Base-by-base conservation (phyloP, 1,140 invertebrate species). In the Nylanderia fulva region DNA sequence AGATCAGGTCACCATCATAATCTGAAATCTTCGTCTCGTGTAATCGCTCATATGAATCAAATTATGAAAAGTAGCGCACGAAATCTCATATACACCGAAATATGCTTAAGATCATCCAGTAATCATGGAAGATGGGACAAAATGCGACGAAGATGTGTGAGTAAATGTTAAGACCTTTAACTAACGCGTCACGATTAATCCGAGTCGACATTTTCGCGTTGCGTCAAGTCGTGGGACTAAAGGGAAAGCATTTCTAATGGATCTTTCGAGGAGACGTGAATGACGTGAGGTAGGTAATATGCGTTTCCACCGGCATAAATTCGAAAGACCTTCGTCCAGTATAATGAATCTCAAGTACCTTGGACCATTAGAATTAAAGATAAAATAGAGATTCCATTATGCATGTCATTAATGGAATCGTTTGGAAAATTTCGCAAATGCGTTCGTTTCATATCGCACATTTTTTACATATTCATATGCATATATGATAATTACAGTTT, bases 171-270 rank as follows among this genome's bases (percentile, higher is more conserved):
- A 60, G 71, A 76, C 24, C 76, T 71, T 88, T 88, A n/a, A 18
- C 18, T 56, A 39, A n/a, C 18, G 18, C 18, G 54, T 75, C 36
- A 85, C 21, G 15, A 18, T n/a, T 88, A 63, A 71, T 61, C 63
- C 58, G 6, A 36, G 29, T 15, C 45, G 86, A 64, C 76, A 60
- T 88, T 88, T 56, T 83, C 71, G 69, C 76, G 75, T 88, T 88
- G 83, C 87, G 87, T 83, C 63, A 85, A 88, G 84, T 88, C 75
- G 13, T 11, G 21, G 71, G 24, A 18, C 39, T 76, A 71, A 63
- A 15, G 9, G 21, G 9, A 27, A 56, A 52, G 11, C 66, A 39
- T 69, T 77, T 60, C 66, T 18, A 48, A 13, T 21, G 63, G 15
- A 58, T 7, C 75, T 74, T 29, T 15, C 11, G 29, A 42, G 48